Evolutionary conservation across 2,888 invertebrate species (phyloP).

Genomic region (Urechis unicinctus): DNA sequence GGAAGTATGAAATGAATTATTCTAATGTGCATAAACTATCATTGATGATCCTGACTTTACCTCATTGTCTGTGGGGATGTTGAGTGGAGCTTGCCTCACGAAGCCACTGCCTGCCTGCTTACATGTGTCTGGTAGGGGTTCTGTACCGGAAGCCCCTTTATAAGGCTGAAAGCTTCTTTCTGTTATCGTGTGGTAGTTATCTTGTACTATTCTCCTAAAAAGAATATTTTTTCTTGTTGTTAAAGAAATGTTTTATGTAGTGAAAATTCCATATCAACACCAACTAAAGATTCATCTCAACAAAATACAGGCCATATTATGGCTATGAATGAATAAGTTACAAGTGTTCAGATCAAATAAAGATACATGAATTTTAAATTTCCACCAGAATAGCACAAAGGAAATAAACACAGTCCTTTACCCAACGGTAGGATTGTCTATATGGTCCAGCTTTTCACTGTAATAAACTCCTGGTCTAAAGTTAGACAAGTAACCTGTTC

Average conservation of each 20-base stretch:
- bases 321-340: too few species aligned
- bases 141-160: constrained; percentile 33
- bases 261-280: too few species aligned
- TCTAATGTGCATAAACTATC: too few species aligned
- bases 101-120: constrained; percentile 40
- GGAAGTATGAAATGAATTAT: too few species aligned
- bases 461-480: constrained; percentile 48
- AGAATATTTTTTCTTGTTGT: too few species aligned
- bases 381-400: background rate
- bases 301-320: too few species aligned
- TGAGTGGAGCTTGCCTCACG: constrained; percentile 39
- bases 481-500: constrained; percentile 48
- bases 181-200: constrained; percentile 45
- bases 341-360: too few species aligned
- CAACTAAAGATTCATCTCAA: too few species aligned
- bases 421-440: constrained; percentile 49
- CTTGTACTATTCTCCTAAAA: constrained; percentile 38
- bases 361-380: background rate
- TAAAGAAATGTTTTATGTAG: too few species aligned
- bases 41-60: background rate
- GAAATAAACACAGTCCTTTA: constrained; percentile 14
- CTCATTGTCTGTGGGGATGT: constrained; percentile 31
- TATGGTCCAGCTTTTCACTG: constrained; percentile 39
- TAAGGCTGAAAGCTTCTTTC: constrained; percentile 39
- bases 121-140: constrained; percentile 36